phyloP scores from a whole-genome alignment of 2,888 invertebrate species.

The Buathra laborator region DNA sequence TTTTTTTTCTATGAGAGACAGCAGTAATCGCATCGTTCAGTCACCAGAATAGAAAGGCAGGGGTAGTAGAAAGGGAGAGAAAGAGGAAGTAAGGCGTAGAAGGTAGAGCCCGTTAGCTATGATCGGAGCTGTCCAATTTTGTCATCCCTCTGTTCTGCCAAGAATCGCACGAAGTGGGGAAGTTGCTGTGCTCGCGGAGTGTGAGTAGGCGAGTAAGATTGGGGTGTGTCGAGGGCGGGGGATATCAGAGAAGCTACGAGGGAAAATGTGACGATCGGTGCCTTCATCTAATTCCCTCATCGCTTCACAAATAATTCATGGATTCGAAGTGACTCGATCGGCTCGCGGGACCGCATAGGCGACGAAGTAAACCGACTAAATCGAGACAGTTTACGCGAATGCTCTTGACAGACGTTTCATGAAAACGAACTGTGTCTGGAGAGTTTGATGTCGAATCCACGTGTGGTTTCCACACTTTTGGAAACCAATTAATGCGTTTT shows the following conservation, averaged over 20 bases:
- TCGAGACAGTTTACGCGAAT: slow-evolving; percentile 55
- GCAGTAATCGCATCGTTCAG: slow-evolving; percentile 46
- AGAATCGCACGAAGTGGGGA: slow-evolving; percentile 15
- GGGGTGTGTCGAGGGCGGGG: slow-evolving; percentile 56
- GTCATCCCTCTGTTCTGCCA: slow-evolving; percentile 43
- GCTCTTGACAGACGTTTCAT: slow-evolving; percentile 58
- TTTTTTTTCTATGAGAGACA: slow-evolving; percentile 42
- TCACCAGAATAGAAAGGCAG: slow-evolving; percentile 31
- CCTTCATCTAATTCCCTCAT: slow-evolving; percentile 63
- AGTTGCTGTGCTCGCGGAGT: background rate
- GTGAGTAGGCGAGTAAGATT: slow-evolving; percentile 33
- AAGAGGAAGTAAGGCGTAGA: slow-evolving; percentile 21
- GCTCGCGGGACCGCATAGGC: slow-evolving; percentile 51
- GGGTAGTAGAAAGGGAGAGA: background rate
- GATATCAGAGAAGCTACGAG: slow-evolving; percentile 39
- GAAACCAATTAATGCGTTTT: background rate
- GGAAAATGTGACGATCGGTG: slow-evolving; percentile 64
- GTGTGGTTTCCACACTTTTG: background rate
- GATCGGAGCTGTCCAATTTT: slow-evolving; percentile 61
- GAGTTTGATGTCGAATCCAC: background rate
- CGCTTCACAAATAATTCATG: slow-evolving; percentile 66
- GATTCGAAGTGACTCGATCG: slow-evolving; percentile 61
- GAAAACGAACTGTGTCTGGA: slow-evolving; percentile 4
- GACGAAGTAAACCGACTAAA: slow-evolving; percentile 36
- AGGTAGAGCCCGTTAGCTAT: slow-evolving; percentile 55